A percentile compares a stretch with the other conserved stretches of the same genome.
Conservation (phyloP, 2,888 invertebrate species). For the Amitus sp. region DNA sequence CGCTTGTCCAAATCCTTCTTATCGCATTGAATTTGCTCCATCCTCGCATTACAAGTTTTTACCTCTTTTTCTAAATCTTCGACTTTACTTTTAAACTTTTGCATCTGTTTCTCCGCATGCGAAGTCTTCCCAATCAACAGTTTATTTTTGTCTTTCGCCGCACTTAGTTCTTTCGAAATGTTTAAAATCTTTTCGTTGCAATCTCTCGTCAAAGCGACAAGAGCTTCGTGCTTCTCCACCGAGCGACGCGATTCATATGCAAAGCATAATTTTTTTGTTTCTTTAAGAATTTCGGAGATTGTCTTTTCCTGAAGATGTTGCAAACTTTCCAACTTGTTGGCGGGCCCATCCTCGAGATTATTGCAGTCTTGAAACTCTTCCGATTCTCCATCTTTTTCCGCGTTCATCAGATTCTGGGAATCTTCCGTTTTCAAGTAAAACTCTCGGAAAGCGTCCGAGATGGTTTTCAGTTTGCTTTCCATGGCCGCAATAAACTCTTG, state of each 20-base stretch:
- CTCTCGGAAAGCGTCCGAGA: background rate
- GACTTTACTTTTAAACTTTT: constrained; percentile 43
- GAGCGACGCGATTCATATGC: background rate
- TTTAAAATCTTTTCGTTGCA: background rate
- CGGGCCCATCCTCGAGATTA: background rate
- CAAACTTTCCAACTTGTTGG: background rate
- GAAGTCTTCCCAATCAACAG: background rate
- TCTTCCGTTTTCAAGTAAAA: background rate
- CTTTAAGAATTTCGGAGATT: background rate
- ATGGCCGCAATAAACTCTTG: constrained; percentile 41
- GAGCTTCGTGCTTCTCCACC: background rate
- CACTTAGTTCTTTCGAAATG: constrained; percentile 38
- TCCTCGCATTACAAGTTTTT: constrained; percentile 41
- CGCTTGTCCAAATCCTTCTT: constrained; percentile 39
- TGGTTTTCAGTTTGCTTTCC: constrained; percentile 39
- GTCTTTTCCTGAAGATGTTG: background rate
- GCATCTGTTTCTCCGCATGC: constrained; percentile 41
- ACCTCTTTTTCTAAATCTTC: constrained; percentile 46
- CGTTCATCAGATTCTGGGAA: background rate
- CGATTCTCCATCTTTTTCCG: background rate
- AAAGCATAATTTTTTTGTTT: background rate
- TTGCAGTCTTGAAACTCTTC: background rate
- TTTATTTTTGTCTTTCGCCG: constrained; percentile 20
- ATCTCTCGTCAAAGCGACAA: background rate
- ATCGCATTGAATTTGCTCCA: constrained; percentile 43